Percentiles rank a stretch among this genome's conserved stretches.
Evolutionary conservation across 2,888 invertebrate species (phyloP).

Genomic region (Gerosis bhagava): DNA sequence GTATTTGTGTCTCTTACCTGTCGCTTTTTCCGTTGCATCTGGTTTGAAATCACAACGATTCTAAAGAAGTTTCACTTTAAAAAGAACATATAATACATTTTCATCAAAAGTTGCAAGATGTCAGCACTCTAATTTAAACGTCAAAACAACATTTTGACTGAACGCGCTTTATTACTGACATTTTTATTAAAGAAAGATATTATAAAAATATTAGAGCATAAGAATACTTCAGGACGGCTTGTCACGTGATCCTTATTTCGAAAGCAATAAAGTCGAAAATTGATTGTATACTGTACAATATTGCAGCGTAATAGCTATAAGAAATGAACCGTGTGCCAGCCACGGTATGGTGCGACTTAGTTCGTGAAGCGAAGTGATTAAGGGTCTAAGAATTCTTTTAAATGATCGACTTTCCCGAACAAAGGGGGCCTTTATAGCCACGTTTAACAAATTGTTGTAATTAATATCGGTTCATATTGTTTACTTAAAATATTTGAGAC

Average conservation of each 20-base stretch:
- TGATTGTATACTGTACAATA: not conserved
- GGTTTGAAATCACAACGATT: too few relatives aligned
- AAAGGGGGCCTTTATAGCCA: conserved; percentile 14
- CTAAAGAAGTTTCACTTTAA: too few relatives aligned
- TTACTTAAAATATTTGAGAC: not conserved
- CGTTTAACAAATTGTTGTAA: conserved; percentile 8
- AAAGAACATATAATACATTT: too few relatives aligned
- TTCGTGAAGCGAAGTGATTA: conserved; percentile 56
- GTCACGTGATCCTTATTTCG: not conserved
- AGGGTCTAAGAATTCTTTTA: conserved; percentile 33
- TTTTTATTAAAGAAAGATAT: conserved; percentile 29
- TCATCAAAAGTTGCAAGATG: too few relatives aligned
- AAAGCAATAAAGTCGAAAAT: conserved; percentile 6
- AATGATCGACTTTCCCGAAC: conserved; percentile 14
- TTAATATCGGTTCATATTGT: conserved; percentile 2
- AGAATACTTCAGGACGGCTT: conserved; percentile 6
- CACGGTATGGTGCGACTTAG: conserved; percentile 31
- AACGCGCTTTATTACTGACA: conserved; percentile 25
- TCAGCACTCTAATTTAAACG: conserved; percentile 19
- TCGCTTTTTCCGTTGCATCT: too few relatives aligned
- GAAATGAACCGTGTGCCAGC: conserved; percentile 35
- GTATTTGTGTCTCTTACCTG: too few relatives aligned
- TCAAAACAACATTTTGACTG: conserved; percentile 21
- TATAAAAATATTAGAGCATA: conserved; percentile 31
- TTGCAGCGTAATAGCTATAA: conserved; percentile 4